Evolutionary conservation across 2,113 vertebrate species (phyloP).

Genomic region (Oryzias melastigma): DNA sequence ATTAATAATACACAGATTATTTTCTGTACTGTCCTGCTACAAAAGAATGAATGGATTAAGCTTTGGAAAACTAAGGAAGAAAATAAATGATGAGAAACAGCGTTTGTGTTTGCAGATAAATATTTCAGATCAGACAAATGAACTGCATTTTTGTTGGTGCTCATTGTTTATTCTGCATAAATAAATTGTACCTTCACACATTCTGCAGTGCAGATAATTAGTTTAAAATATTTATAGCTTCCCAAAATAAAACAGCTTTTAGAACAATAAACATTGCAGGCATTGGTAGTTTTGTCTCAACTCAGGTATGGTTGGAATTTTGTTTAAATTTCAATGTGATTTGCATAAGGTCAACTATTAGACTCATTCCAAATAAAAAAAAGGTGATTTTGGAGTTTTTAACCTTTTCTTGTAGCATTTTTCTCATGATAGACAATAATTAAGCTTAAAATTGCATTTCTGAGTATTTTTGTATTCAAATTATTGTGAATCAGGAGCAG

Average conservation of each 20-base stretch:
- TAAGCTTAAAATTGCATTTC: too few species aligned
- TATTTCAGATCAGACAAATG: slow-evolving; percentile 50
- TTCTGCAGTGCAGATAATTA: slow-evolving; percentile 31
- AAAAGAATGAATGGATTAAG: slow-evolving; percentile 25
- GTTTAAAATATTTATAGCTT: slow-evolving; percentile 23
- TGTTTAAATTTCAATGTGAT: background rate
- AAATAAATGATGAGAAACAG: slow-evolving; percentile 13
- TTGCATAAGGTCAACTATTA: background rate
- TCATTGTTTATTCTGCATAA: slow-evolving; percentile 37
- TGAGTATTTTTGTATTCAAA: too few species aligned
- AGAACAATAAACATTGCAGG: background rate
- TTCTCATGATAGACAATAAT: too few species aligned
- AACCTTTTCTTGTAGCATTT: too few species aligned
- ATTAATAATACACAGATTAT: too few species aligned
- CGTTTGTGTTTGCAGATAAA: slow-evolving; percentile 43
- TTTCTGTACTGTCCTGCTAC: slow-evolving; percentile 21
- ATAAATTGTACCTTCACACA: slow-evolving; percentile 20
- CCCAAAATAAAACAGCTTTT: slow-evolving; percentile 29
- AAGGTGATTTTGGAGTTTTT: too few species aligned
- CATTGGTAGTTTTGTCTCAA: background rate
- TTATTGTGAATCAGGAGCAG: too few species aligned
- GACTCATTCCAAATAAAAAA: too few species aligned
- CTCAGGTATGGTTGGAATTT: background rate
- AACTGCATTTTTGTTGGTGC: slow-evolving; percentile 21
- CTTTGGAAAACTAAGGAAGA: slow-evolving; percentile 7